These are phyloP conservation scores for Incurvaria masculella DNA, from an alignment of 2,888 invertebrate species.

Conservation along the genomic window DNA sequence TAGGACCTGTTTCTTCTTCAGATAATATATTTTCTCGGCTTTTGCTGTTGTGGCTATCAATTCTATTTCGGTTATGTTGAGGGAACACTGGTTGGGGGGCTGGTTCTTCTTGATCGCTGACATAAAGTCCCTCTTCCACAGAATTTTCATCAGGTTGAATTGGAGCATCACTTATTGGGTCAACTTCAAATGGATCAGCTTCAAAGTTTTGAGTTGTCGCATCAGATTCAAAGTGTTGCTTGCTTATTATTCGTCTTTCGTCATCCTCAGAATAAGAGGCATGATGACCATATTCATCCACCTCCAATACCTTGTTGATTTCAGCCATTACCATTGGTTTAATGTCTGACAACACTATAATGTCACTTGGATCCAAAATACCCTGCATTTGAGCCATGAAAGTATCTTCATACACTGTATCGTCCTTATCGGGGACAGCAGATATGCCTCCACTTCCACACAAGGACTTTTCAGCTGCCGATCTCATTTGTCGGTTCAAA, in stretches of 20 bases:
- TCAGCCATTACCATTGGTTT: constrained; percentile 60
- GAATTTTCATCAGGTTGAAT: background rate
- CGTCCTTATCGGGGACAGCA: constrained; percentile 60
- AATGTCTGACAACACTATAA: constrained; percentile 53
- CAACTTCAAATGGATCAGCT: constrained; percentile 1
- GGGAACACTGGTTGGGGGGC: background rate
- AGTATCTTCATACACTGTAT: constrained; percentile 68
- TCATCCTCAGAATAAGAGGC: constrained; percentile 1
- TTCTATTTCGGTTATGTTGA: background rate
- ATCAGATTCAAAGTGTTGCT: background rate
- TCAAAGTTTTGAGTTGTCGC: background rate
- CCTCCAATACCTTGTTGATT: constrained; percentile 52
- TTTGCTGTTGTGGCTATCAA: background rate
- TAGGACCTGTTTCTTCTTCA: background rate
- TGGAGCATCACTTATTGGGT: background rate
- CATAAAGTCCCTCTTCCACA: background rate
- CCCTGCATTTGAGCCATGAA: constrained; percentile 68
- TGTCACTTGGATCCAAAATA: constrained; percentile 56
- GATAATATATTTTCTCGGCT: background rate
- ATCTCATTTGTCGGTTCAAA: constrained; percentile 41
- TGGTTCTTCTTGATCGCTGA: background rate
- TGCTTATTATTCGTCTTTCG: background rate
- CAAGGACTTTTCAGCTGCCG: constrained; percentile 46
- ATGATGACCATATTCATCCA: constrained; percentile 32
- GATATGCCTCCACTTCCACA: constrained; percentile 36